Base-by-base conservation (phyloP, 1,140 invertebrate genomes). In the Popillia japonica region DNA sequence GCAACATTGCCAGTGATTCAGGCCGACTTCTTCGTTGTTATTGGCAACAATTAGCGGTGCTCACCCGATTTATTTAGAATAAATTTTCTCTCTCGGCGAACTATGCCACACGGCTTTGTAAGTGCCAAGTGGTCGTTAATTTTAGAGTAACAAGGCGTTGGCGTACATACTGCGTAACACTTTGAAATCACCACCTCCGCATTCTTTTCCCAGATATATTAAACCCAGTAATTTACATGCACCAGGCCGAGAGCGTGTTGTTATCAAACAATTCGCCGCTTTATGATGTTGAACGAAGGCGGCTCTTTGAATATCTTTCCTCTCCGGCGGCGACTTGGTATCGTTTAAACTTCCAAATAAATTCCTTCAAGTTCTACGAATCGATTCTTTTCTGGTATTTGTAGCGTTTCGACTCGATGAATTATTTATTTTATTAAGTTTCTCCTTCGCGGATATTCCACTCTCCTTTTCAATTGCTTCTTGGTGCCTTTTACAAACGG, bases 11-110 rank as follows among this genome's bases (percentile, higher is more conserved):
- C 2, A 17, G 2, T 48, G 27, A 10, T 68, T 7, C 20, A 20
- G 27, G 14, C 22, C 61, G 48, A 1, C 22, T 68, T 34, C 61
- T 68, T n/a, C n/a, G n/a, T n/a, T 68, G 61, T 68, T 68, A 68
- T 68, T 68, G 61, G 61, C 20, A 68, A 68, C 61, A 68, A 68
- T 68, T 68, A 68, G 61, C 8, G 61, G 20, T 34, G 27, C 22
- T 9, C 6, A 20, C 14, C 22, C 61, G 61, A 68, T 68, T 68
- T 68, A 68, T 68, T 68, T 68, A 68, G 61, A 68, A 68, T 68
- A 68, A 68, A 68, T 68, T 68, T 68, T 68, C 59, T 20, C 27
- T 68, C 22, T 68, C 61, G 61, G 22, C 11, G 27, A 27, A 27
- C 20, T 34, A 68, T 68, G 61, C 61, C 20, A 68, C 61, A 17